phyloP scores from a whole-genome alignment of 2,888 invertebrate species.

The Encarsia formosa region DNA sequence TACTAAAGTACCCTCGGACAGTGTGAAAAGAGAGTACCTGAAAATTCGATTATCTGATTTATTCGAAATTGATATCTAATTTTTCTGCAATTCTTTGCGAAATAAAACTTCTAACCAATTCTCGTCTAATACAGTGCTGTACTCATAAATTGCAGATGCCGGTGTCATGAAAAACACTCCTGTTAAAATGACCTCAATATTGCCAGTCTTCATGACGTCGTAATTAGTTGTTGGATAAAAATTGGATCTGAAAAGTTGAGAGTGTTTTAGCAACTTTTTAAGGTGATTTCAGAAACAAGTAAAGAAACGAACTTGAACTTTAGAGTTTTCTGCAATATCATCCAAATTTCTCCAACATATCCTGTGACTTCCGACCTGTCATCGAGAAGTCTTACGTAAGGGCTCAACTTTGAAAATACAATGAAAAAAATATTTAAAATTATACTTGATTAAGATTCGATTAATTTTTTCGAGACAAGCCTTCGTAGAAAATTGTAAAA shows the following conservation, averaged over 20 bases:
- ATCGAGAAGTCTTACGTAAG: slow-evolving; percentile 43
- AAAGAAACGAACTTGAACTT: slow-evolving; percentile 44
- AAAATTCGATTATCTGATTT: too few species aligned
- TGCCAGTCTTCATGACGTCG: slow-evolving; percentile 31
- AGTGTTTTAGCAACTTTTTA: neutral
- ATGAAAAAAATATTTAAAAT: neutral
- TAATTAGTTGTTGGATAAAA: slow-evolving; percentile 28
- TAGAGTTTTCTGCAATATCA: slow-evolving; percentile 41
- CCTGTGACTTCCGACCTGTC: slow-evolving; percentile 42
- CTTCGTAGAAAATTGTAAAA: neutral
- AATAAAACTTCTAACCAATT: slow-evolving; percentile 26
- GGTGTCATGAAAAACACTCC: slow-evolving; percentile 30
- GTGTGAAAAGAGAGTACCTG: slow-evolving; percentile 37
- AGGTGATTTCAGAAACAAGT: neutral
- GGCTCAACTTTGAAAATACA: slow-evolving; percentile 41
- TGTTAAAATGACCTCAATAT: slow-evolving; percentile 33
- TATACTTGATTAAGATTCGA: neutral
- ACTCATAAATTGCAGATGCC: slow-evolving; percentile 31
- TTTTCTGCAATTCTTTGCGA: neutral
- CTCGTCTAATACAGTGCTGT: slow-evolving; percentile 29
- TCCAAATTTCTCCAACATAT: slow-evolving; percentile 51
- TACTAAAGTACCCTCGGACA: slow-evolving; percentile 32
- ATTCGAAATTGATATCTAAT: neutral
- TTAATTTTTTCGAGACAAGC: too few species aligned
- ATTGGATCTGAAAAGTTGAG: slow-evolving; percentile 34